Evolutionary conservation across 2,797 vertebrate genomes (phyloP).

Genomic region (Lutjanus campechanus): DNA sequence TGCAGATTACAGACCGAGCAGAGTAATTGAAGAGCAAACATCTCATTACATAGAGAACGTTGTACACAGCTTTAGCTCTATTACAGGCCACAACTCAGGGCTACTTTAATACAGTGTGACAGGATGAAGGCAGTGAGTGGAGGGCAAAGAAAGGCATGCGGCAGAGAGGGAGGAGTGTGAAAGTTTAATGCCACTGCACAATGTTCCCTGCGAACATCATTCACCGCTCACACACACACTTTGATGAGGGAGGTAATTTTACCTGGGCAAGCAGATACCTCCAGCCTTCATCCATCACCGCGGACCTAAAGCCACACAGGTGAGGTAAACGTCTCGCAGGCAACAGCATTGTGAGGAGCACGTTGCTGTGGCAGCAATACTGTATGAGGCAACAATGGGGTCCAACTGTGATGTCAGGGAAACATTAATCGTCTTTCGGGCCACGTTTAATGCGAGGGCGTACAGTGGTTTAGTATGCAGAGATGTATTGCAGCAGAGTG

Average conservation of each 20-base stretch:
- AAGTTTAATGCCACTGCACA: conserved; percentile 75
- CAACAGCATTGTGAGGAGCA: conserved; percentile 48
- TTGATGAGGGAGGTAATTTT: conserved; percentile 68
- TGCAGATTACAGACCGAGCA: conserved; percentile 73
- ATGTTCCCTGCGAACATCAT: conserved; percentile 37
- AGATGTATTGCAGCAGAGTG: not conserved
- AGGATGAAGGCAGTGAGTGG: conserved; percentile 40
- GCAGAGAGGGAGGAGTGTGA: conserved; percentile 61
- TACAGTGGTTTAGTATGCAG: not conserved
- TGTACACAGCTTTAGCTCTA: conserved; percentile 58
- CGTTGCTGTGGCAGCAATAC: conserved; percentile 33
- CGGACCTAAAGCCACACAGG: conserved; percentile 30
- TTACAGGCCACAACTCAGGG: conserved; percentile 71
- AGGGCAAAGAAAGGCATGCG: conserved; percentile 37
- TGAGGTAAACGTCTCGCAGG: conserved; percentile 69
- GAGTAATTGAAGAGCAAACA: conserved; percentile 66
- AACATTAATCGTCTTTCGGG: conserved; percentile 4
- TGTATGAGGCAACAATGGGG: conserved; percentile 37
- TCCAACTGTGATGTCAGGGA: conserved; percentile 11
- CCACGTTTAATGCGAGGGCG: conserved; percentile 6
- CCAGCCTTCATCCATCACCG: conserved; percentile 62
- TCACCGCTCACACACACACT: conserved; percentile 50
- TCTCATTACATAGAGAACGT: conserved; percentile 67
- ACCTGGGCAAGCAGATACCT: conserved; percentile 78
- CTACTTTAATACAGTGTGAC: conserved; percentile 53